A percentile compares a stretch with the other conserved stretches of the same genome.
Evolutionary conservation across 2,113 vertebrate genomes (phyloP).

Genomic region (Benitochromis conjunctus): DNA sequence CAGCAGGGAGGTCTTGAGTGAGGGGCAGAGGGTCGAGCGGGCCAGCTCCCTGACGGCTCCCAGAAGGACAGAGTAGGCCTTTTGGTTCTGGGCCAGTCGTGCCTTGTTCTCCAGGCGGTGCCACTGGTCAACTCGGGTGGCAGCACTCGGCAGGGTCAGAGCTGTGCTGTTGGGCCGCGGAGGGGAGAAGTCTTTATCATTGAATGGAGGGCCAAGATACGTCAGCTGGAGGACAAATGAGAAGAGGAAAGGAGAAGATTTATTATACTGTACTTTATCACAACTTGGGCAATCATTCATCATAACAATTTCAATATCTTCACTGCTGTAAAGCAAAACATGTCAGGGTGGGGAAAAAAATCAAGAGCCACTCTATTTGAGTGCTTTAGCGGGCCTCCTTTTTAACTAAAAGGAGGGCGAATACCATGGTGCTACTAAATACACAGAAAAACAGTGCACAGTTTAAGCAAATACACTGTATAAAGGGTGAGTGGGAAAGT

Average conservation of each 20-base stretch:
- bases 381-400: not conserved
- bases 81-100: constrained; percentile 91
- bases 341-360: not conserved
- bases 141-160: constrained; percentile 85
- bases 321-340: not conserved
- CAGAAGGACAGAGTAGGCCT: constrained; percentile 91
- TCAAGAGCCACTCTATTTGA: not conserved
- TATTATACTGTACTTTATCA: not conserved
- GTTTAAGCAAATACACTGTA: not conserved
- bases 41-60: constrained; percentile 86
- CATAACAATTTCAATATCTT: not conserved
- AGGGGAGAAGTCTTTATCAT: constrained; percentile 92
- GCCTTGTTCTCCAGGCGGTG: constrained; percentile 89
- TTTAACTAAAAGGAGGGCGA: not conserved
- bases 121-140: constrained; percentile 90
- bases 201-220: constrained; percentile 94
- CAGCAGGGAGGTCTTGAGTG: constrained; percentile 85
- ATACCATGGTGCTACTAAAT: not conserved
- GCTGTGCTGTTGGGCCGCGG: constrained; percentile 85
- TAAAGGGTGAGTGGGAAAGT: not conserved
- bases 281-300: not conserved
- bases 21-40: constrained; percentile 81
- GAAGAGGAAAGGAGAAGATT: not conserved
- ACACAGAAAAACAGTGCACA: not conserved
- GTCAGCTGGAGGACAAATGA: constrained; percentile 76